Evolutionary conservation across 2,797 vertebrate species (phyloP), one percentile per base, ranked within the genome.

Genomic region (Podargus strigoides): DNA sequence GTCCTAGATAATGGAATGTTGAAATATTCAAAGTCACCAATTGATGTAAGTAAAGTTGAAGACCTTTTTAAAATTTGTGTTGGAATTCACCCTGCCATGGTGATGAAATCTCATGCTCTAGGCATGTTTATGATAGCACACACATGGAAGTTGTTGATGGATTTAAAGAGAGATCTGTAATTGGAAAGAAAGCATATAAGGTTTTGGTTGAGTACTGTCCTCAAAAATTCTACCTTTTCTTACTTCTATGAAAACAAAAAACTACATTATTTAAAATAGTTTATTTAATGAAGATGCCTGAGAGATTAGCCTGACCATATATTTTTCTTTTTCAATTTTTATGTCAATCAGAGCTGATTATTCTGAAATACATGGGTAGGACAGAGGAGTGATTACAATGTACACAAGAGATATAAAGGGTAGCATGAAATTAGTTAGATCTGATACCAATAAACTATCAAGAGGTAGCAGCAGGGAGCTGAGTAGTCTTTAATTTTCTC

Each of bases 21-120:
- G 97, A 99, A 99, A 97, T 99, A 99, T 97, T 99, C 99, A 93
- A 99, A 99, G 98, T 98, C 99, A 86, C 99, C 99, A 75, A 98
- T 99, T 95, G 99, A 99, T 97, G 99, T 99, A 98, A 99, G 99
- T 99, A 98, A 90, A 94, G 37, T 50, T 63, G 42, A 87, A 89
- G 79, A 87, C 41, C 8, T 22, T 90, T 96, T 89, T 21, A 70
- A 79, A 80, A 92, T 67, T 49, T 87, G n/a, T 52, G 30, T 72
- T 95, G 68, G 37, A 89, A 87, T 78, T 93, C 83, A 84, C 24
- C 32, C 70, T 92, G 67, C 44, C 69, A 77, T 85, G 76, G n/a
- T 89, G 79, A 86, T 82, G 72, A 67, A 94, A 89, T 67, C 34
- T 59, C 39, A 9, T 60, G 41, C 14, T 81, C 28, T 89, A 20